Percentiles rank a stretch among this genome's conserved stretches.
These are phyloP conservation scores for Acomys russatus DNA, from an alignment of 2,797 vertebrate genomes.

Conservation along the genomic window DNA sequence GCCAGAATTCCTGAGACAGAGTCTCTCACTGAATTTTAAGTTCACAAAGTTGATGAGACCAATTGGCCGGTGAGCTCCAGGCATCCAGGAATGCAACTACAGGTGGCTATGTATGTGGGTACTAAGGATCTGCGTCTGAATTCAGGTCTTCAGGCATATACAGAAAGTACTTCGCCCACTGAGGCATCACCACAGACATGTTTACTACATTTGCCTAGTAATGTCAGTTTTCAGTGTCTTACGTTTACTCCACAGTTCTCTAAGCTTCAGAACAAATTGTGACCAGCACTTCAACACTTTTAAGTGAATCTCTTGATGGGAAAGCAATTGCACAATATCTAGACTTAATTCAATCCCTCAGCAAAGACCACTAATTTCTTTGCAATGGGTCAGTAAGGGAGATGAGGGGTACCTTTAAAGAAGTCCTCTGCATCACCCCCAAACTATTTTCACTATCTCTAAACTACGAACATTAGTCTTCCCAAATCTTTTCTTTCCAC, in stretches of 20 bases:
- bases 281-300: background rate
- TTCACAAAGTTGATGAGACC: background rate
- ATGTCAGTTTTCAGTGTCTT: background rate
- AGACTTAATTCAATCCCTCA: background rate
- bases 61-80: background rate
- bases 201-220: constrained; percentile 55
- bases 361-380: background rate
- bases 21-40: background rate
- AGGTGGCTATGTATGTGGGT: background rate
- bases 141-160: background rate
- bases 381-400: background rate
- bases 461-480: background rate
- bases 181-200: too few species aligned
- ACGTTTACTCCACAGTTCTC: background rate
- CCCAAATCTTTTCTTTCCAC: constrained; percentile 16
- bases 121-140: background rate
- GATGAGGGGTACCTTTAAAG: background rate
- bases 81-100: too few species aligned
- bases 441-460: background rate
- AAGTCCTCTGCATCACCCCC: background rate
- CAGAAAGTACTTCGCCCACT: background rate
- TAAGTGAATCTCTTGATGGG: background rate
- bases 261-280: background rate
- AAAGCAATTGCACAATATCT: background rate
- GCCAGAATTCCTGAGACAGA: background rate